Evolutionary conservation across 2,113 vertebrate species (phyloP).

Genomic region (Syngnathoides biaculeatus): DNA sequence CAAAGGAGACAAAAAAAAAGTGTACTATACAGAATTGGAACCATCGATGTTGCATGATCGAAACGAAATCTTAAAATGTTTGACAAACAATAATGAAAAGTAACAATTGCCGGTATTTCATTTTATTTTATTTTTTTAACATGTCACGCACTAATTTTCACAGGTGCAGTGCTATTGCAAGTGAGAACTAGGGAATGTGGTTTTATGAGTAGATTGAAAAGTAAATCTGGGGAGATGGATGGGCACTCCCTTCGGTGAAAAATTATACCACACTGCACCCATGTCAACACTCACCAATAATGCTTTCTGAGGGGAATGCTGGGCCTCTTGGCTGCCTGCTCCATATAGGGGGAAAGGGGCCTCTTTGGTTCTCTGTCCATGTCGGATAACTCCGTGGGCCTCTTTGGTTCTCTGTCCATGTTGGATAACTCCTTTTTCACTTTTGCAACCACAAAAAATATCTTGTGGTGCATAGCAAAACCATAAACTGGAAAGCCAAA

Average conservation of each 20-base stretch:
- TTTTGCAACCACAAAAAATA: slow-evolving; percentile 34
- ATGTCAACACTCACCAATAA: slow-evolving; percentile 66
- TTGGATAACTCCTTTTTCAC: slow-evolving; percentile 49
- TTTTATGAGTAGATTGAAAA: slow-evolving; percentile 15
- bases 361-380: slow-evolving; percentile 49
- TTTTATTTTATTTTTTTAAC: background rate
- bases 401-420: slow-evolving; percentile 49
- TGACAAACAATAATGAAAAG: background rate
- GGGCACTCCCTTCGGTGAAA: slow-evolving; percentile 42
- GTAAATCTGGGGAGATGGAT: slow-evolving; percentile 36
- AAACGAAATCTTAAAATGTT: background rate
- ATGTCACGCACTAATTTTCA: background rate
- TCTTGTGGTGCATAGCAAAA: slow-evolving; percentile 27
- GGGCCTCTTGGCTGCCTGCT: slow-evolving; percentile 56
- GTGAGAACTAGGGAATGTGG: slow-evolving; percentile 16
- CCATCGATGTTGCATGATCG: background rate
- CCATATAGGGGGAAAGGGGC: slow-evolving; percentile 55
- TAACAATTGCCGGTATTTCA: background rate
- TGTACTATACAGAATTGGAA: background rate
- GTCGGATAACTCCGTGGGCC: slow-evolving; percentile 55
- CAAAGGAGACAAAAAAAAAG: background rate
- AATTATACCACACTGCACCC: slow-evolving; percentile 58
- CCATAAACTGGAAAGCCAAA: slow-evolving; percentile 24
- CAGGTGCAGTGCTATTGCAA: background rate
- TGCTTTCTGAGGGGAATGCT: slow-evolving; percentile 57